Base-by-base conservation (phyloP, 2,888 invertebrate species). In the Sesia apiformis region DNA sequence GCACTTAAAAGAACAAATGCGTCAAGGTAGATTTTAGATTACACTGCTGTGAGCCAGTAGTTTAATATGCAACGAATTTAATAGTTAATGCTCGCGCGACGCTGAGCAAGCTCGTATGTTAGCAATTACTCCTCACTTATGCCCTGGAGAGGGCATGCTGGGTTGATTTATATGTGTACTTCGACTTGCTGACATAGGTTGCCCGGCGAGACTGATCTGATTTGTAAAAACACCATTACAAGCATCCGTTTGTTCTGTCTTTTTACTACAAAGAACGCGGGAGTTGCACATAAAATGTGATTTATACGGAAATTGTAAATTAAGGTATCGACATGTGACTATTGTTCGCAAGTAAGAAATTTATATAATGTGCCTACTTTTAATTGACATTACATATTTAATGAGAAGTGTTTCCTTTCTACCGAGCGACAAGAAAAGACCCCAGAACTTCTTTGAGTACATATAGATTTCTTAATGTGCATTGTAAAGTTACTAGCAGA, bases 31-130 rank as follows among this genome's bases (percentile, higher is more conserved):
- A 59, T 69, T 67, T 72, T 74, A 73, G 76, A 82, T 82, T 81
- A 81, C 78, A 76, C 67, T 68, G 71, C 75, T 72, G 69, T 78
- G 77, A 76, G 79, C 73, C 72, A 72, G 77, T 85, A 84, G 81
- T 86, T 82, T 86, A 86, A 85, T 85, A 88, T 88, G 86, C 87
- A 88, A 86, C 86, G 88, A 88, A 84, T 87, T 88, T 87, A 88
- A 88, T 87, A 88, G 84, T 87, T 88, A 86, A 88, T 86, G 86
- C 78, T 74, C 72, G 67, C 60, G 77, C 78, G 84, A 82, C 82
- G 80, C 74, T 72, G 74, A 72, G 77, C 69, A 69, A 72, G 69
- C 78, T 76, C 78, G 74, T 79, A 75, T 79, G 81, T 70, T 81
- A 75, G 76, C 84, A 87, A 88, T 87, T 87, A 86, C 87, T 83